Evolutionary conservation across 2,113 vertebrate species (phyloP), one percentile per base, ranked within the genome.

Genomic region (Caranx ignobilis): DNA sequence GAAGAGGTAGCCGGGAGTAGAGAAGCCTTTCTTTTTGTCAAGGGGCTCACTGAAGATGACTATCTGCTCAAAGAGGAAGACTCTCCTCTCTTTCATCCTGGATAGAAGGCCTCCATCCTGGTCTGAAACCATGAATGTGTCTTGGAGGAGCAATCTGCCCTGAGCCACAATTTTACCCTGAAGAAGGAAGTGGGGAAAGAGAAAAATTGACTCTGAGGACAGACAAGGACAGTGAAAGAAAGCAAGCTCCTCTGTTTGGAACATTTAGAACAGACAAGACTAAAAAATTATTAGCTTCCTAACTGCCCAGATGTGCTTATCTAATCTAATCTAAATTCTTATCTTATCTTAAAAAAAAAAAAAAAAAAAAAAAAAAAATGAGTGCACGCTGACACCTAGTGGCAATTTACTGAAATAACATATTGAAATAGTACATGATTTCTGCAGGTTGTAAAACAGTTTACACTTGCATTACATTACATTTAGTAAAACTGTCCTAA

Each of bases 151-250:
- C 77, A 99, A 95, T 87, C 97, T 96, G 78, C 98, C 98, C 95
- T 99, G 98, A 87, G 98, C 97, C 75, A 99, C 96, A 67, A 99
- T 99, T 95, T 99, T 99, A 90, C 98, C 98, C 98, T 99, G 73
- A 87, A 94, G 11, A 68, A 54, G 39, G 6, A 68, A 19, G 1
- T 5, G 69, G 35, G 64, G 31, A 3, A 67, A 2, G 26, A 70
- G 34, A 4, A 4, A 65, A 43, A 39, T 11, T 18, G 21, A 81
- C 67, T 37, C 12, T 72, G 39, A 69, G 5, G 16, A 71, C 43
- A 56, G 18, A 45, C n/a, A 19, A 11, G 3, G 32, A 15, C n/a
- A 61, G 3, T 11, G 15, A 41, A 72, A 18, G 41, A 32, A 0
- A n/a, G 15, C 12, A 63, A 35, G 31, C 5, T 31, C 5, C 7